These are phyloP conservation scores for Eciton burchellii DNA, from an alignment of 1,140 invertebrate genomes.

Conservation along the genomic window DNA sequence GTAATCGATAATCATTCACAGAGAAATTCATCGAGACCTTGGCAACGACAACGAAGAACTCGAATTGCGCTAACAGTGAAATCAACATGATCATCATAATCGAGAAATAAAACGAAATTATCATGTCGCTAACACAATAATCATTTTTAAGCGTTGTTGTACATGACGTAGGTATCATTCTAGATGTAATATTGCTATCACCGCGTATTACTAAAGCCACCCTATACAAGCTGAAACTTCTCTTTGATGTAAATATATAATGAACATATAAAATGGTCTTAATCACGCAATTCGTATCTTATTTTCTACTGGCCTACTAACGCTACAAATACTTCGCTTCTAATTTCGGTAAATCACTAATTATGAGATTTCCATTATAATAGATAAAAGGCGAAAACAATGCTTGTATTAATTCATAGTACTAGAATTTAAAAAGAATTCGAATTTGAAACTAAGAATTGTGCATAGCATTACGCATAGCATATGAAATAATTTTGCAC, in stretches of 20 bases:
- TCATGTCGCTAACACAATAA: constrained; percentile 41
- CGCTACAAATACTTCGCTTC: constrained; percentile 32
- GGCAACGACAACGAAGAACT: constrained; percentile 19
- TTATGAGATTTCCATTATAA: not conserved
- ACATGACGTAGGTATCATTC: not conserved
- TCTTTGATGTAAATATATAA: constrained; percentile 33
- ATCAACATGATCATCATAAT: too few species aligned
- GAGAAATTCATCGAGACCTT: constrained; percentile 34
- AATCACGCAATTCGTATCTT: constrained; percentile 4
- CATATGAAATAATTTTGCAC: not conserved
- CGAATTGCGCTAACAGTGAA: constrained; percentile 13
- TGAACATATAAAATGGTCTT: constrained; percentile 8
- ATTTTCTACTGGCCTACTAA: not conserved
- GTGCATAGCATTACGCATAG: too few species aligned
- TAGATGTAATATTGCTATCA: constrained; percentile 11
- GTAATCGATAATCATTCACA: constrained; percentile 18
- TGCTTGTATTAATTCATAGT: not conserved
- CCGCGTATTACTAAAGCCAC: not conserved
- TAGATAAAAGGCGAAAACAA: not conserved
- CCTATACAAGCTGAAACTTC: constrained; percentile 30
- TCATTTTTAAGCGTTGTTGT: constrained; percentile 23
- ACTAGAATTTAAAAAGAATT: not conserved
- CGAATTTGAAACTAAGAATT: constrained; percentile 31
- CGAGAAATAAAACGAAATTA: constrained; percentile 24
- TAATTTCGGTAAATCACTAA: constrained; percentile 16